phyloP scores from a whole-genome alignment of 2,888 invertebrate genomes.

The Cataglyphis altisquamis region DNA sequence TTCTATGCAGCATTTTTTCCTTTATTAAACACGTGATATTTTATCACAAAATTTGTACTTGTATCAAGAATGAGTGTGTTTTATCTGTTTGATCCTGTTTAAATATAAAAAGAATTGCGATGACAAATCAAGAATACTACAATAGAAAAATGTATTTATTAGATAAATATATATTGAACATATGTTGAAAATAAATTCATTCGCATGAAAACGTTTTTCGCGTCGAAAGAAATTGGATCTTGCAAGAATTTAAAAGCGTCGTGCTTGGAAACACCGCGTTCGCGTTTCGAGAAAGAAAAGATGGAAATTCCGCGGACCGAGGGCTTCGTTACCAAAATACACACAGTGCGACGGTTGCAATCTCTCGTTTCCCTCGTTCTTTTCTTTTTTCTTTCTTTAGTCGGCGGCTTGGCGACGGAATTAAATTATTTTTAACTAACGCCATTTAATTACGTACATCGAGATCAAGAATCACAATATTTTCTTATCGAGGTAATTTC shows the following conservation, averaged over 20 bases:
- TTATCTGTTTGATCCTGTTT: background rate
- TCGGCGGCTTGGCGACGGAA: slow-evolving; percentile 53
- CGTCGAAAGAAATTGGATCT: slow-evolving; percentile 15
- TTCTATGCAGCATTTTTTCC: background rate
- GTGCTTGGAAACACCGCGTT: slow-evolving; percentile 15
- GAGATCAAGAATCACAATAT: background rate
- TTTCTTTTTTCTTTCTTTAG: slow-evolving; percentile 52
- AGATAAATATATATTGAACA: background rate
- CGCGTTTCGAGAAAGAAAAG: slow-evolving; percentile 57
- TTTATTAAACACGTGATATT: background rate
- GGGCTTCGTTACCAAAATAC: slow-evolving; percentile 73
- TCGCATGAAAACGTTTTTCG: background rate
- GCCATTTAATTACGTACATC: slow-evolving; percentile 26
- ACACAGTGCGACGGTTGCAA: slow-evolving; percentile 52
- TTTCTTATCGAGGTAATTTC: slow-evolving; percentile 7
- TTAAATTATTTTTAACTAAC: slow-evolving; percentile 72
- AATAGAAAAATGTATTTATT: background rate
- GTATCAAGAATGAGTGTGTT: background rate
- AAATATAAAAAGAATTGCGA: background rate
- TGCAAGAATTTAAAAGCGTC: slow-evolving; percentile 15
- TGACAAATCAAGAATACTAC: background rate
- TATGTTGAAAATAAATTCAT: background rate
- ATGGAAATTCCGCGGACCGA: slow-evolving; percentile 63
- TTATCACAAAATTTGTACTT: background rate
- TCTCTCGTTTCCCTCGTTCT: slow-evolving; percentile 56